Base-by-base conservation (phyloP, 2,113 vertebrate genomes). In the Ammodytes marinus region DNA sequence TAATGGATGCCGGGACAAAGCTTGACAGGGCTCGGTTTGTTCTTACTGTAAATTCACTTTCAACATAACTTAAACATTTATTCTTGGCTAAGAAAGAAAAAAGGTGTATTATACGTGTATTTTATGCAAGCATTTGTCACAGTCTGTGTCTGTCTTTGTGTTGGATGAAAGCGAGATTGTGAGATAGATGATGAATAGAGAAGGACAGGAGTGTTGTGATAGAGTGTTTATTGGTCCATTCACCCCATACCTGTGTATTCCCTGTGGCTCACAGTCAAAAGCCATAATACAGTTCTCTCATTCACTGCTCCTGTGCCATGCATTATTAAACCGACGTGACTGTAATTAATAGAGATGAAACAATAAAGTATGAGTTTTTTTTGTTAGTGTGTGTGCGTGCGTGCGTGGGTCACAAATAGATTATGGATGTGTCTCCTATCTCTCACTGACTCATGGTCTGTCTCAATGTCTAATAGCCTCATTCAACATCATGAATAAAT, bases 401-500 rank as follows among this genome's bases (percentile, higher is more conserved):
- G n/a, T 40, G 75, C 45, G 65, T 88, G 74, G 82, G 70, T 66
- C 46, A 68, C 61, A 39, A 45, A 69, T 37, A 70, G 59, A 77
- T 83, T 83, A 49, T 66, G 54, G 68, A 54, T 78, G 71, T 71
- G 43, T 76, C 67, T 83, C 68, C 84, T 58, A 82, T 79, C 72
- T 80, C 42, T 84, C 11, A 68, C 50, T 79, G 72, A 79, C 27
- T 88, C 58, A 76, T 64, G 47, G 70, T 75, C 45, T 80, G 71
- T 78, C 59, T 88, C 59, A 40, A 1, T 88, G 74, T 87, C 67
- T 86, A 89, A 91, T 67, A 81, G 83, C 83, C 68, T 83, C 81
- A 88, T 90, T 86, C 79, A 91, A 90, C 90, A 89, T 43, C 43
- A 39, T 60, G 64, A 84, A 83, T 76, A 80, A 79, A 90, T 87